A percentile compares a stretch with the other conserved stretches of the same genome.
These are phyloP conservation scores for Zhuqinia jingwanae DNA, from an alignment of 2,888 invertebrate genomes.

Conservation along the genomic window DNA sequence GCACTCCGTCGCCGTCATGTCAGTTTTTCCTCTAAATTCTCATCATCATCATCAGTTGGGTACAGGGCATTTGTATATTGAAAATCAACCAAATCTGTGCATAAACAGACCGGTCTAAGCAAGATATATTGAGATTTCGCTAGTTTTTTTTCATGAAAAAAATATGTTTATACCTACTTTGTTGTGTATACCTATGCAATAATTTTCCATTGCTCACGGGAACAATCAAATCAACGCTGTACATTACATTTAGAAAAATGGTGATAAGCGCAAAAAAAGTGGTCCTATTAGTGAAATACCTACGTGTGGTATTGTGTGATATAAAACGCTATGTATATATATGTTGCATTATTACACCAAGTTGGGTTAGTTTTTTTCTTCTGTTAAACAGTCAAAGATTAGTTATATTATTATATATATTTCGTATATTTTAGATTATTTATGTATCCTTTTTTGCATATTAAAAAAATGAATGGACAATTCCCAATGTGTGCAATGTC, in stretches of 20 bases:
- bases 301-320: neutral
- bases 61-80: neutral
- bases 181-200: neutral
- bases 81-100: too few species aligned
- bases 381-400: too few species aligned
- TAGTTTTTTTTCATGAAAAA: neutral
- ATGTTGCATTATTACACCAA: too few species aligned
- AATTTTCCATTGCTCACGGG: neutral
- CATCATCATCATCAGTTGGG: neutral
- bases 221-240: constrained; percentile 2
- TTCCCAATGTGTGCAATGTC: neutral
- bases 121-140: constrained; percentile 40
- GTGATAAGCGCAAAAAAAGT: neutral
- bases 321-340: neutral
- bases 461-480: too few species aligned
- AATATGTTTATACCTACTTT: neutral
- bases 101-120: constrained; percentile 21
- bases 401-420: too few species aligned
- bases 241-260: neutral
- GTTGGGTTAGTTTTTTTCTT: too few species aligned
- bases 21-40: neutral
- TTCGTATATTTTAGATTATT: too few species aligned
- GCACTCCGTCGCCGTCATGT: neutral
- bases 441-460: neutral
- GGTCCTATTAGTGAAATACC: constrained; percentile 1